Evolutionary conservation across 2,113 vertebrate genomes (phyloP).

Genomic region (Melierax canorus): DNA sequence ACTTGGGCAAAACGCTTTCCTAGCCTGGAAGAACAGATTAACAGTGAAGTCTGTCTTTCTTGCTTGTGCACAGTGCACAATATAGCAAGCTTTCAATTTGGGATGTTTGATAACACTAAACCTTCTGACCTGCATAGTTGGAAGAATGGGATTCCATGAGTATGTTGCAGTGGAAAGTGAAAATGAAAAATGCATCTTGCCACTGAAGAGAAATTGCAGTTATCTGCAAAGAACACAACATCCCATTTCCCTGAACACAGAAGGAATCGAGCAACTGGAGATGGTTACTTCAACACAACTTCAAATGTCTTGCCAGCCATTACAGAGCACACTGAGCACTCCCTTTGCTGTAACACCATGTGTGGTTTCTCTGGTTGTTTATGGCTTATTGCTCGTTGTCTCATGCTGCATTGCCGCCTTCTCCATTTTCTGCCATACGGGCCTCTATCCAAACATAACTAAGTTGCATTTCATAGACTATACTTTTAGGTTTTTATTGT

Average conservation of each 20-base stretch:
- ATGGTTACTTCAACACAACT: neutral
- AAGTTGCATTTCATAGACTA: neutral
- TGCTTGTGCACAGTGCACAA: neutral
- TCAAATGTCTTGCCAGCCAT: neutral
- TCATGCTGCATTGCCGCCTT: neutral
- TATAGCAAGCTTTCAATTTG: neutral
- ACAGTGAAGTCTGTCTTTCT: neutral
- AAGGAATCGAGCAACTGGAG: neutral
- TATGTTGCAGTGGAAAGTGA: neutral
- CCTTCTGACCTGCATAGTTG: neutral
- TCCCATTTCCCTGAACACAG: neutral
- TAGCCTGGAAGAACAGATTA: neutral
- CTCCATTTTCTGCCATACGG: neutral
- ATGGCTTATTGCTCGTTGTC: neutral
- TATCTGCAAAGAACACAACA: neutral
- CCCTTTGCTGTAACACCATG: rapidly evolving
- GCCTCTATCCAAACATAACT: neutral
- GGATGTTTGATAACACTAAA: neutral
- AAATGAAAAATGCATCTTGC: neutral
- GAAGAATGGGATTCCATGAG: neutral
- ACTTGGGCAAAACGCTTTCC: neutral
- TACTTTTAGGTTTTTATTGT: neutral
- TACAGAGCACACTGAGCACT: neutral
- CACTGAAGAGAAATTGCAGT: neutral
- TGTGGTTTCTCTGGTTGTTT: neutral